phyloP scores from a whole-genome alignment of 2,888 invertebrate genomes.

The Drosophila siamana region DNA sequence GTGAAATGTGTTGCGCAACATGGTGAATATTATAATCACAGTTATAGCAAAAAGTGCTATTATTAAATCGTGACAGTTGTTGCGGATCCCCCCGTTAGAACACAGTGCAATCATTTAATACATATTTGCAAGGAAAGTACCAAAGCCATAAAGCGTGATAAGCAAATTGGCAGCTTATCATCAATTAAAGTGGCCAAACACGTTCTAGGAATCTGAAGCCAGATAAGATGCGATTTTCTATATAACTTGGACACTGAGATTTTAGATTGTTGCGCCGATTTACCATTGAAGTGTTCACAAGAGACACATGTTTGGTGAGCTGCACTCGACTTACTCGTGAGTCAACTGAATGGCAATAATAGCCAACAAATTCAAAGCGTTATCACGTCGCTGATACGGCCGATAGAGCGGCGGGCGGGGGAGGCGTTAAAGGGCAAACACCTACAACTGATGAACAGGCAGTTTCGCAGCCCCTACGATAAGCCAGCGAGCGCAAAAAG shows the following conservation, averaged over 20 bases:
- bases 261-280: conserved; percentile 13
- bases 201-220: conserved; percentile 31
- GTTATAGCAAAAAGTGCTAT: not conserved
- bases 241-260: conserved; percentile 31
- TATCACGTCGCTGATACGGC: conserved; percentile 55
- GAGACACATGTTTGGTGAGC: conserved; percentile 12
- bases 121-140: conserved; percentile 10
- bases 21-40: not conserved
- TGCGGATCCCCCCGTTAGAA: not conserved
- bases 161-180: conserved; percentile 25
- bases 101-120: not conserved
- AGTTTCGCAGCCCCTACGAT: conserved; percentile 32
- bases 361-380: conserved; percentile 28
- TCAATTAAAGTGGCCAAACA: conserved; percentile 17
- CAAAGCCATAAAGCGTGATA: conserved; percentile 16
- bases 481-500: conserved; percentile 35
- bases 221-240: conserved; percentile 27
- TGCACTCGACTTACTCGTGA: conserved; percentile 33
- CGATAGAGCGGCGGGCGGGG: not conserved
- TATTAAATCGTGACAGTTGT: not conserved
- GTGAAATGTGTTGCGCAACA: not conserved
- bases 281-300: not conserved
- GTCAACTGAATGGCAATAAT: conserved; percentile 47
- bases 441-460: conserved; percentile 17
- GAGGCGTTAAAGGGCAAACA: not conserved